Evolutionary conservation across 2,888 invertebrate genomes (phyloP), one percentile per base, ranked within the genome.

Genomic region (Drosophila niveifrons): DNA sequence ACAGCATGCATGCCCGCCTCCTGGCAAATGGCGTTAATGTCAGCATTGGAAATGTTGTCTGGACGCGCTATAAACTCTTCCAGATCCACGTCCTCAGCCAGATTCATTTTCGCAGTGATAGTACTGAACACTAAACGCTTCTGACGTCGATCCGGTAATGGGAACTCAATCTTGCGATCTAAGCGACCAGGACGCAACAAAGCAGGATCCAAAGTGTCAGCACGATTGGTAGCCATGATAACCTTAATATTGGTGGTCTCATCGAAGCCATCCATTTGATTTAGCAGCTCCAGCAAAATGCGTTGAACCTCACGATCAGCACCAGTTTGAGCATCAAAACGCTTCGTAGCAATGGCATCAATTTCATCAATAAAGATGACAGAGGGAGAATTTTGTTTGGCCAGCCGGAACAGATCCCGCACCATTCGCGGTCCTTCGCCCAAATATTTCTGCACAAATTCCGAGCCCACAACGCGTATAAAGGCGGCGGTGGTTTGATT

Each of bases 1-100:
- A 99, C 99, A 2, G 99, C 99, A 91, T 99, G 99, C 99, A 99
- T 99, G 78, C 99, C 99, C 69, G 99, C 99, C 94, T 99, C 99
- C 93, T 99, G 99, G 91, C 99, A 99, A 91, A 99, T 99, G 44
- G 99, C 99, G 93, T 99, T 99, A 88, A 99, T 99, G 91, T 99
- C 99, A 18, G 99, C 99, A 52, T 99, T 99, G 47, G 98, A 99
- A 89, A 99, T 99, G 93, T 98, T 97, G 92, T 99, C 99, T 0
- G 99, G 99, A 29, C 99, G 94, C 9, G 99, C 98, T 2, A 99
- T 98, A 92, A 98, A 98, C 93, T 99, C 99, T 91, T 99, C 99
- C 58, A 99, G 93, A 92, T 99, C 99, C 3, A 99, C 99, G 92
- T 99, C 99, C 90, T 99, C 99, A 41, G 98, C 98, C 34, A 99